Base-by-base conservation (phyloP, 2,113 vertebrate genomes). In the Eubucco bourcierii region DNA sequence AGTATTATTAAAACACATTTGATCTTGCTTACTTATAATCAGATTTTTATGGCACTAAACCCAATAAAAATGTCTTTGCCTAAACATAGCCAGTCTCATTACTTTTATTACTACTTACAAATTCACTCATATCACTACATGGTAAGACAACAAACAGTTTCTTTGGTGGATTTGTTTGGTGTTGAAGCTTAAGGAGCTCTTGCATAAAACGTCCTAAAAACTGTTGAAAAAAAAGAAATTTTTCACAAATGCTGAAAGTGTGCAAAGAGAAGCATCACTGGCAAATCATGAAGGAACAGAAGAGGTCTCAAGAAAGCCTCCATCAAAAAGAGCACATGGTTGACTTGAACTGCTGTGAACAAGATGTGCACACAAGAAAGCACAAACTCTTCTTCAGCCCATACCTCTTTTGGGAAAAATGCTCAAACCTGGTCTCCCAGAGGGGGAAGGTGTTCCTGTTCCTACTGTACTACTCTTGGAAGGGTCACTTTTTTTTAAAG, bases 41-140 rank as follows among this genome's bases (percentile, higher is more conserved):
- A 68, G 70, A 79, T 77, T 90, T 95, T 94, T 89, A 90, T 19
- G 56, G 60, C 75, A 86, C 64, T 90, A 66, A 90, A 89, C 55
- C 52, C 66, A 85, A 85, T 64, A 87, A 27, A 92, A 87, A 66
- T 71, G 63, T 53, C 41, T 74, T 92, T 55, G 19, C 31, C n/a
- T 74, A 88, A 71, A 67, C 39, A 59, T 33, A 80, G 65, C 1
- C 47, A 60, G 25, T 44, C 17, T 90, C 82, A 90, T 33, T 88
- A 60, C 44, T 88, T 88, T 87, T 78, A 85, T 83, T 4, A 8
- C 33, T 33, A 80, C 25, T 47, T 71, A 44, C 34, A 85, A 83
- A 95, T 53, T 47, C 65, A 64, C 16, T 87, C 46, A 20, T 64
- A 44, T 71, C 82, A 85, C 47, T 25, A 63, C 5, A 37, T 56